Evolutionary conservation across 2,888 invertebrate species (phyloP).

Genomic region (Ophion slaviceki): DNA sequence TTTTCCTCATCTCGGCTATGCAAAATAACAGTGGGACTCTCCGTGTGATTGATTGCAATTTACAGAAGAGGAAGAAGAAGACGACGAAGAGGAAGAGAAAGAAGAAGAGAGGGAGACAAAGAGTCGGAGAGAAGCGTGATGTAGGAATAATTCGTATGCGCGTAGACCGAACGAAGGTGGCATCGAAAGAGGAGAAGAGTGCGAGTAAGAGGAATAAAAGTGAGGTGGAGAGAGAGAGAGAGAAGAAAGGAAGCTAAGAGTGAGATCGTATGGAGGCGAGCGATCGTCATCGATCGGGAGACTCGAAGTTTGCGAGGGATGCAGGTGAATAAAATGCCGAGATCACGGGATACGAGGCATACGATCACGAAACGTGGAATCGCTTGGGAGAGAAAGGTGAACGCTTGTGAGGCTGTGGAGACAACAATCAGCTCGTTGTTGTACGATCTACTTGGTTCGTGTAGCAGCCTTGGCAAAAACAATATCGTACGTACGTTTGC

Average conservation of each 20-base stretch:
- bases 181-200: neutral
- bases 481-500: slow-evolving; percentile 11
- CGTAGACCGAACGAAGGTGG: neutral
- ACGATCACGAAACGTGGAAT: neutral
- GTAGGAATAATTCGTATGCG: neutral
- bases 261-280: neutral
- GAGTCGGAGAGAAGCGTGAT: neutral
- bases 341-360: slow-evolving; percentile 32
- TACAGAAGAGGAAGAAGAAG: slow-evolving; percentile 28
- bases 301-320: neutral
- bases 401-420: neutral
- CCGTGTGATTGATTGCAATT: slow-evolving; percentile 18
- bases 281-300: neutral
- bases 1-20: neutral
- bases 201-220: neutral
- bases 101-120: neutral
- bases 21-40: neutral
- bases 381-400: neutral
- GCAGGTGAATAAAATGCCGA: slow-evolving; percentile 53
- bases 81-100: neutral
- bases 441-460: neutral
- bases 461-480: slow-evolving; percentile 12
- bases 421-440: neutral
- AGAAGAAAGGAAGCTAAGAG: neutral
- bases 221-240: neutral